Base-by-base conservation (phyloP, 2,888 invertebrate genomes). In the Thelaira solivaga region DNA sequence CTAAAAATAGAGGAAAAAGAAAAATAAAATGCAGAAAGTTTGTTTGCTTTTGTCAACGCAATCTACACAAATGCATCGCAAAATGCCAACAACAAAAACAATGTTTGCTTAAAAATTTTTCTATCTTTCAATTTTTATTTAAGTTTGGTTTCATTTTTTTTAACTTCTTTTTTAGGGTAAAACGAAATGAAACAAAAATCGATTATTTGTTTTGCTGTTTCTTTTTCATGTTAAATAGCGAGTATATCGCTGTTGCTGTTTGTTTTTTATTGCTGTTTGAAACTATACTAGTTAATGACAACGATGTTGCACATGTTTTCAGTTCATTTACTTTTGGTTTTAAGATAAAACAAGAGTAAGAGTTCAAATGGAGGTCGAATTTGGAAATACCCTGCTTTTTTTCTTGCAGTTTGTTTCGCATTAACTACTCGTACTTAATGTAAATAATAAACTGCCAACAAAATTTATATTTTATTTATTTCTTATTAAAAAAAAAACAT, bases 1-100 rank as follows among this genome's bases (percentile, higher is more conserved):
- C 78, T 39, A 71, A 64, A n/a, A 45, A 72, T 16, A 29, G n/a
- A 51, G 16, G n/a, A 53, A n/a, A 41, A 64, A 64, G 13, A 13
- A 53, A 47, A 55, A 57, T 18, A 29, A 47, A 20, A 49, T 20
- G 11, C 13, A 26, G 22, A 67, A 45, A 51, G 45, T 74, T 36
- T 29, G 61, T 55, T 67, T 53, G 20, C 75, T 80, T 72, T 81
- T 81, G 78, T 81, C 81, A 80, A 79, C 80, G 80, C 74, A 81
- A 81, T 81, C 81, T 78, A 39, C 51, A 67, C 57, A 62, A 77
- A 75, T 80, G 68, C 80, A 80, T 81, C 77, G 68, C 80, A 64
- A 65, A 75, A 72, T 64, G 45, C 45, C 67, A 75, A 57, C 24
- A 36, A 41, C 67, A 74, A 51, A 65, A 61, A 68, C 53, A 68